Evolutionary conservation across 2,888 invertebrate species (phyloP), one percentile per base, ranked within the genome.

Genomic region (Hydraecia micacea): DNA sequence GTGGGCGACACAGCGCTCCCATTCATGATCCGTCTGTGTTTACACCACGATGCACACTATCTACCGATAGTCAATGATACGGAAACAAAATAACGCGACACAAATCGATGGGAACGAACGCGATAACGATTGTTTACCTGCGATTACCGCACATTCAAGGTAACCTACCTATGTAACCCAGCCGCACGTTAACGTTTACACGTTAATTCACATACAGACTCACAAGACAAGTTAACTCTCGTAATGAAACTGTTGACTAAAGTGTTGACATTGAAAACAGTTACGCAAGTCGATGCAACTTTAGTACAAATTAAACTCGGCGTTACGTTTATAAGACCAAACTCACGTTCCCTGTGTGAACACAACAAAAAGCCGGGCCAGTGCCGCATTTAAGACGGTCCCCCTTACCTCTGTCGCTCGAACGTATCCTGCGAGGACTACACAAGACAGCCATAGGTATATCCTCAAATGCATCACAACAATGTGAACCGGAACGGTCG

Each of bases 401-500:
- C 95, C 95, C 97, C 97, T 98, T 97, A 98, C 98, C 98, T 98
- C 98, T 97, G 97, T 97, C 96, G 97, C 98, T 97, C 97, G 97
- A 96, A 98, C 97, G 97, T 97, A 98, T 97, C 98, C 98, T 95
- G 97, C 96, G 94, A 98, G 97, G 97, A 98, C 97, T 97, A 98
- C 97, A 97, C 97, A 97, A 97, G 97, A 97, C 97, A 98, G 97
- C 97, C 98, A 97, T 97, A 97, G 97, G 95, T 97, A 97, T 98
- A 98, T 98, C 98, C 98, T 97, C 95, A 97, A 98, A 97, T 98
- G 97, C 98, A 98, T 98, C 97, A 97, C 97, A 97, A 97, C 96
- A 96, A 95, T 92, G 93, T 93, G 92, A 94, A 92, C 92, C 89
- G 93, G 93, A 93, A 91, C 93, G 92, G 94, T 93, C 92, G 95